Conservation (phyloP, 2,797 vertebrate species). For the Urophycis tenuis region DNA sequence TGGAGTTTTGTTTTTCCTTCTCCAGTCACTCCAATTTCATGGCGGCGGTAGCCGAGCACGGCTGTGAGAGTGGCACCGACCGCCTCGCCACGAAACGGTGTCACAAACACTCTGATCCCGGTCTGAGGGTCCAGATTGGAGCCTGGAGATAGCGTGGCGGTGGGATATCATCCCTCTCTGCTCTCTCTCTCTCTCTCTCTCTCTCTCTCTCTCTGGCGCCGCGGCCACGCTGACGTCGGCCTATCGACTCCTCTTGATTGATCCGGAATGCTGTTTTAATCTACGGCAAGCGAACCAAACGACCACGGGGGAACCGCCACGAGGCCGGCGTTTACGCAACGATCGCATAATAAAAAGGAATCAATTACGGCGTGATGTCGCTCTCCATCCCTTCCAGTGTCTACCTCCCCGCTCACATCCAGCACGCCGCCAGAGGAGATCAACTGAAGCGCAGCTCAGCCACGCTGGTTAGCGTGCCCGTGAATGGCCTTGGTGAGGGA, state of each 20-base stretch:
- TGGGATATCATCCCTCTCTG: background rate
- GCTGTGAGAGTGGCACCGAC: background rate
- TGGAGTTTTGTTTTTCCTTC: background rate
- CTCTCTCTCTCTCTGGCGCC: too few relatives aligned
- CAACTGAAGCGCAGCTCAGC: background rate
- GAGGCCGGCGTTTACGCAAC: background rate
- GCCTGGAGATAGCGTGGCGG: background rate
- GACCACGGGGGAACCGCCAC: too few relatives aligned
- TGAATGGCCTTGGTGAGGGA: background rate
- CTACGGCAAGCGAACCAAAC: too few relatives aligned
- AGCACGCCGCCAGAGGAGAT: background rate
- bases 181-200: background rate
- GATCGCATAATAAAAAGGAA: background rate
- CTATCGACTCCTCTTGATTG: background rate
- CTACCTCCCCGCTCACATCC: background rate
- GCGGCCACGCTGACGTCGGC: too few relatives aligned
- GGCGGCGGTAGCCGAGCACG: background rate
- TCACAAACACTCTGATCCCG: background rate
- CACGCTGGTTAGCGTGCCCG: background rate
- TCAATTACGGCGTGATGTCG: background rate
- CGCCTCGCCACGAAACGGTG: background rate
- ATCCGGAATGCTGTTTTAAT: background rate
- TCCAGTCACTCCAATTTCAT: background rate
- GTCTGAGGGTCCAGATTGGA: background rate
- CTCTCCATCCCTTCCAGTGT: background rate